Evolutionary conservation across 2,113 vertebrate species (phyloP), one percentile per base, ranked within the genome.

Genomic region (Epinephelus moara): DNA sequence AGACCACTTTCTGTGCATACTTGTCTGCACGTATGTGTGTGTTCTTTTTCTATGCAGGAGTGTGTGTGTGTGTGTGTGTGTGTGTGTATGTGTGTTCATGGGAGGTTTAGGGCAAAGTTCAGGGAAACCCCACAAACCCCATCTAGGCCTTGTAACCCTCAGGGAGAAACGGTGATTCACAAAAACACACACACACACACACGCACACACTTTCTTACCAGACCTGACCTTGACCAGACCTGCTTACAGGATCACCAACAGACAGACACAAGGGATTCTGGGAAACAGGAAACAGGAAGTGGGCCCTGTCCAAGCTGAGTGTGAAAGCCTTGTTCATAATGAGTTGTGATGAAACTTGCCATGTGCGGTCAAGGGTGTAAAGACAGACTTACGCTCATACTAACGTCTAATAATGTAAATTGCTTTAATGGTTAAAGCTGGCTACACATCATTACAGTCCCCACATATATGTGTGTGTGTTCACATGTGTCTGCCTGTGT

Each of bases 231-330:
- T 91, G 93, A 91, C 86, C 92, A 93, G 92, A 92, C 91, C 86
- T 93, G 91, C 90, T 92, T 89, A 67, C 42, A 14, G 74, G 85
- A 91, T 93, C 89, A 84, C 81, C 90, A 83, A 81, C 86, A 91
- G 91, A 87, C 87, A 77, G 84, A 88, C 91, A 88, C 84, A 73
- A 66, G 88, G 80, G 84, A 91, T 88, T 90, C 88, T 94, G 93
- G 91, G 92, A 85, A 89, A 91, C 85, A 87, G 93, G 94, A 91
- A 93, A 90, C 90, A 91, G 94, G 92, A 93, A 93, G 91, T 77
- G 59, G 77, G 81, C 13, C 85, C 61, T 87, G 92, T 93, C 84
- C 80, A 63, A 64, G 74, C 67, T 27, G 75, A 67, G 80, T 80
- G 82, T 80, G 18, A 90, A 86, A 83, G 72, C 77, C 52, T 47